Conservation (phyloP, 2,888 invertebrate species). For the Epinotia nisella region DNA sequence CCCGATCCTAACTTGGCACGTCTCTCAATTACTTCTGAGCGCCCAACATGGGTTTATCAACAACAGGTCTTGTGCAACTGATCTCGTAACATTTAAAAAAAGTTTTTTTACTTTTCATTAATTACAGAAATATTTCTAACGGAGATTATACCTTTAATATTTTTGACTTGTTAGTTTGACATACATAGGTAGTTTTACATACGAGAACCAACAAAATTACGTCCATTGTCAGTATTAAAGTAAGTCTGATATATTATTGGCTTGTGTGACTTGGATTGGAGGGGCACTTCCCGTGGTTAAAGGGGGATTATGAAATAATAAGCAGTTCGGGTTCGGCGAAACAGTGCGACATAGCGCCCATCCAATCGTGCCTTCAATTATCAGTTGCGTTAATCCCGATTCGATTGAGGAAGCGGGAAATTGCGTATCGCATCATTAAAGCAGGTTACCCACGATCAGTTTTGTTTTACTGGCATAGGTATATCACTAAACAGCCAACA, state of each 20-base stretch:
- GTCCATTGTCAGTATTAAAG: background rate
- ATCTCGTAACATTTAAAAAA: too few species aligned
- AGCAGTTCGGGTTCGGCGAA: background rate
- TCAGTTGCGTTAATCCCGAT: constrained; percentile 10
- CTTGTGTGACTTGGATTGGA: background rate
- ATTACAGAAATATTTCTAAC: too few species aligned
- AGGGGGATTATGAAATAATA: background rate
- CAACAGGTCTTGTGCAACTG: too few species aligned
- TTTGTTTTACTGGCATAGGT: background rate
- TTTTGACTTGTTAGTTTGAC: too few species aligned
- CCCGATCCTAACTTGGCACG: too few species aligned
- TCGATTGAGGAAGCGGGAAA: constrained; percentile 28
- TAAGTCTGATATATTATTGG: background rate
- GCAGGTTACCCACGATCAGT: background rate
- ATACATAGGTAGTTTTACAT: too few species aligned
- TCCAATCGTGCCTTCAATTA: constrained; percentile 5
- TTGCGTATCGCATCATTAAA: constrained; percentile 13
- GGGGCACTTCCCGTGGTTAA: background rate
- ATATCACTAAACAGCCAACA: too few species aligned
- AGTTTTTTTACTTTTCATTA: too few species aligned
- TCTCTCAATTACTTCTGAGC: too few species aligned
- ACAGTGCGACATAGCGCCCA: constrained; percentile 6
- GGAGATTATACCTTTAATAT: too few species aligned
- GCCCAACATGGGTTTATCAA: too few species aligned
- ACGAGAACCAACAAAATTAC: too few species aligned